These are phyloP conservation scores for Muntiacus reevesi DNA, from an alignment of 2,113 vertebrate species.

Conservation along the genomic window DNA sequence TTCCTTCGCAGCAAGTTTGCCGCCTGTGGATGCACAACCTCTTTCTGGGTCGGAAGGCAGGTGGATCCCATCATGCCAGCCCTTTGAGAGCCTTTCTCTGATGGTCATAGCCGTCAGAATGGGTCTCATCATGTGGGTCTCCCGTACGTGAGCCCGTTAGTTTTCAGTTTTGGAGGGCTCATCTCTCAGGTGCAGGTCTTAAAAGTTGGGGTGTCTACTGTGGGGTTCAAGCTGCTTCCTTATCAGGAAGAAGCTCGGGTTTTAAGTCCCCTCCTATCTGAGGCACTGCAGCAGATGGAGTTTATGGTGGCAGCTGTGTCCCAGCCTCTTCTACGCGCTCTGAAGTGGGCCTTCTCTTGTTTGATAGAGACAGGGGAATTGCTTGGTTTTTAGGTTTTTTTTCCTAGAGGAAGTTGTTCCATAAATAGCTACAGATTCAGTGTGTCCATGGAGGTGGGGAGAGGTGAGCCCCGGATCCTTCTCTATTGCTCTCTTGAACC, in stretches of 20 bases:
- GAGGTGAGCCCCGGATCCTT: neutral
- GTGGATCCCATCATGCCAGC: neutral
- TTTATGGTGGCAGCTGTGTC: neutral
- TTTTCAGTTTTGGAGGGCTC: neutral
- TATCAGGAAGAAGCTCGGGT: neutral
- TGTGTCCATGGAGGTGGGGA: neutral
- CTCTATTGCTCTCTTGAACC: neutral
- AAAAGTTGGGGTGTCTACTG: neutral
- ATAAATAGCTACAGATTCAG: neutral
- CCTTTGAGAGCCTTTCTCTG: neutral
- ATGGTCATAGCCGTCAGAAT: too few species aligned
- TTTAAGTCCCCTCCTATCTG: neutral
- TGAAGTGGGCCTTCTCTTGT: neutral
- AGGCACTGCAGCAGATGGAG: neutral
- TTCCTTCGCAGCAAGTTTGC: neutral
- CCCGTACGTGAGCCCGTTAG: rapidly evolving
- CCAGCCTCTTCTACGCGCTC: neutral
- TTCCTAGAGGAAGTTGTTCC: neutral
- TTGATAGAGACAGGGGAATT: neutral
- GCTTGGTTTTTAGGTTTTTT: neutral
- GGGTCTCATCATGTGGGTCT: neutral
- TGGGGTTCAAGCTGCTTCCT: neutral
- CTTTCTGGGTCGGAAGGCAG: neutral
- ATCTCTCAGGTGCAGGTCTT: neutral
- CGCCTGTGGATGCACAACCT: neutral